phyloP scores from a whole-genome alignment of 2,888 invertebrate species.

The Sminthurinus aureus region DNA sequence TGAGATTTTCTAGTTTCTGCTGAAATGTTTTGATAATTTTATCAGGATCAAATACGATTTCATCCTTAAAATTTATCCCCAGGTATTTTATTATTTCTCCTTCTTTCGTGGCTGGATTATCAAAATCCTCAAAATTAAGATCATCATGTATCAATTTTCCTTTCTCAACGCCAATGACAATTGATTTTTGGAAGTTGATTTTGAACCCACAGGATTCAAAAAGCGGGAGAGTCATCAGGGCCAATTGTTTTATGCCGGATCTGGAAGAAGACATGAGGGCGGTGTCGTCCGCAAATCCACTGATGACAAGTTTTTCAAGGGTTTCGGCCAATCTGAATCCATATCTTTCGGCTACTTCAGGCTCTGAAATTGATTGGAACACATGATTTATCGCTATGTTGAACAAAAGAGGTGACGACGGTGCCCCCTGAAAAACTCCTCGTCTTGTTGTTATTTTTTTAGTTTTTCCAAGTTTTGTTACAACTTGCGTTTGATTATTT shows the following conservation, averaged over 20 bases:
- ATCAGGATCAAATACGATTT: slow-evolving; percentile 23
- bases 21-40: slow-evolving; percentile 3
- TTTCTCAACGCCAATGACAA: neutral
- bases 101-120: neutral
- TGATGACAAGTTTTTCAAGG: neutral
- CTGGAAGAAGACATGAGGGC: neutral
- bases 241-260: neutral
- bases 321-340: neutral
- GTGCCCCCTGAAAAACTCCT: slow-evolving; percentile 41
- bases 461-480: neutral
- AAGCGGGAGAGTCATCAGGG: neutral
- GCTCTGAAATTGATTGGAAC: slow-evolving; percentile 21
- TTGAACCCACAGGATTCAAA: neutral
- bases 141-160: neutral
- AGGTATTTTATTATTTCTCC: slow-evolving; percentile 39
- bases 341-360: slow-evolving; percentile 6
- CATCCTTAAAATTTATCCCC: too few relatives aligned
- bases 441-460: neutral
- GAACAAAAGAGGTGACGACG: slow-evolving; percentile 36
- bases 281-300: slow-evolving; percentile 38
- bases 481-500: neutral
- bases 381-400: slow-evolving; percentile 35
- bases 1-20: slow-evolving; percentile 13
- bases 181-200: neutral
- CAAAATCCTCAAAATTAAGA: neutral